Evolutionary conservation across 1,140 invertebrate species (phyloP), one percentile per base, ranked within the genome.

Genomic region (Leptopilina boulardi): DNA sequence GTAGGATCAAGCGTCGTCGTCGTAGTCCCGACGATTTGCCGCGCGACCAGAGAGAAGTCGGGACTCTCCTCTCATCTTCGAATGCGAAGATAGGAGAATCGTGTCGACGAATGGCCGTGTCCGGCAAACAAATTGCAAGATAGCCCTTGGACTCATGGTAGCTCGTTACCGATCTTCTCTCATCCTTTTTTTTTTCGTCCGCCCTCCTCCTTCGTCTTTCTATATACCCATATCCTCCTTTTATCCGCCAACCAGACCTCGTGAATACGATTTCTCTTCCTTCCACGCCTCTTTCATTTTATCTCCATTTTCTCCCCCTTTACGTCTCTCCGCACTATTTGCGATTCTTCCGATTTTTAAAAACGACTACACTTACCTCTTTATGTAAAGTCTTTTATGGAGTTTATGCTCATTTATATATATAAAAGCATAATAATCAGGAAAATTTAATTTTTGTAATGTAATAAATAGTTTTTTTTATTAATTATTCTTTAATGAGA

Each of bases 121-220:
- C 87, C 78, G 84, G 88, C 87, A 90, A 90, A 91, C 89, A 91
- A 91, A 91, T 91, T 91, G 89, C 89, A 73, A 87, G 87, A 89
- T 89, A 89, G 84, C 81, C 86, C 81, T 78, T 80, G 75, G 83
- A 80, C 81, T 84, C 81, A 82, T 86, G 88, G 88, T 89, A 90
- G 86, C 86, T 86, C 85, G 84, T 89, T 86, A 86, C 83, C 81
- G 74, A 80, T 82, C 66, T 66, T 84, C 73, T 79, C 74, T 77
- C 70, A 54, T 77, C 72, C 74, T 82, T 71, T 75, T 74, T 77
- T 76, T 75, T 19, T 70, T 41, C 70, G 70, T 71, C 70, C 59
- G 5, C 38, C 72, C 74, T 71, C 59, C 13, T 44, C n/a, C 70
- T 10, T 51, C 71, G 21, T 41, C 71, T 23, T 66, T 54, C 70